Percentiles rank a stretch among this genome's conserved stretches.
These are phyloP conservation scores for Prosapia bicincta DNA, from an alignment of 2,888 invertebrate genomes.

Conservation along the genomic window DNA sequence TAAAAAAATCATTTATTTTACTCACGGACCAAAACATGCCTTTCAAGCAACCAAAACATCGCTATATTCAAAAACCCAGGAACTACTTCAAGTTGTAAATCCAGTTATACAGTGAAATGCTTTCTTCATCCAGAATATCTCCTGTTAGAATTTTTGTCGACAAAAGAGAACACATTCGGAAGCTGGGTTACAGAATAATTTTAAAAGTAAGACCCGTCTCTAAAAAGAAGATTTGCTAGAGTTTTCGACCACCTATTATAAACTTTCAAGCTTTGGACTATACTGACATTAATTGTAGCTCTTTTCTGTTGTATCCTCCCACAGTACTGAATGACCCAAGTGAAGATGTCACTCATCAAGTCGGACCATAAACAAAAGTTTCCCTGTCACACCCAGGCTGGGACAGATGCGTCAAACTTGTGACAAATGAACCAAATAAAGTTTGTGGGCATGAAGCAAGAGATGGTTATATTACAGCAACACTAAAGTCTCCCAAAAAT, in stretches of 20 bases:
- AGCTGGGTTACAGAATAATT: too few relatives aligned
- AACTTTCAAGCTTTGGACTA: too few relatives aligned
- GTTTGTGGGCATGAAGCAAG: neutral
- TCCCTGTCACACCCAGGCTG: slow-evolving; percentile 34
- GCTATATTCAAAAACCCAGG: neutral
- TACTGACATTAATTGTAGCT: too few relatives aligned
- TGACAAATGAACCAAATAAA: slow-evolving; percentile 31
- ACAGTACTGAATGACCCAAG: neutral
- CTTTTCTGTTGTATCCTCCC: slow-evolving; percentile 5
- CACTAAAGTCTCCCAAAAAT: slow-evolving; percentile 3
- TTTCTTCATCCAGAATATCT: slow-evolving; percentile 19
- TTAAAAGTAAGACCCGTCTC: slow-evolving; percentile 5
- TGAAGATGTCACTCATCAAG: neutral
- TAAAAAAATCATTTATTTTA: too few relatives aligned
- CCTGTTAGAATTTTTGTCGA: slow-evolving; percentile 13
- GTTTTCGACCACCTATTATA: slow-evolving; percentile 13
- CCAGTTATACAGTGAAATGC: slow-evolving; percentile 13
- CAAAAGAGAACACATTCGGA: neutral
- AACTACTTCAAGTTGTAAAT: too few relatives aligned
- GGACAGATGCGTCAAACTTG: slow-evolving; percentile 32
- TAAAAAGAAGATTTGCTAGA: slow-evolving; percentile 4
- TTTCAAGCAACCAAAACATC: neutral
- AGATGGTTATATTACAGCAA: slow-evolving; percentile 9
- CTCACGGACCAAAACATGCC: slow-evolving; percentile 10
- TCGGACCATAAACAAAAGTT: slow-evolving; percentile 5